Conservation (phyloP, 2,888 invertebrate genomes). For the Elmis aenea region DNA sequence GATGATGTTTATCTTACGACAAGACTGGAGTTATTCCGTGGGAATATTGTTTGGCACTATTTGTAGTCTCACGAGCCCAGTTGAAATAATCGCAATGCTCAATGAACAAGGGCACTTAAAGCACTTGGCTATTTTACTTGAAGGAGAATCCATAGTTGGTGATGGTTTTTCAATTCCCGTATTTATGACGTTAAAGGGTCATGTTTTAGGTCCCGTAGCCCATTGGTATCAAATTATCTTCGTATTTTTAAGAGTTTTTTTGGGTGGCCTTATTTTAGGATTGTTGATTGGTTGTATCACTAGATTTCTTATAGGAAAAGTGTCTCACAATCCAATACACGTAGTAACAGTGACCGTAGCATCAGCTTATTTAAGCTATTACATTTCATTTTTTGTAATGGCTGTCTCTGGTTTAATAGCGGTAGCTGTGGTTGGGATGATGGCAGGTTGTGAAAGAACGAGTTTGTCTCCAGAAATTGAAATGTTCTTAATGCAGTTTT, state of each 20-base stretch:
- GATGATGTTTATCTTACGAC: constrained; percentile 3
- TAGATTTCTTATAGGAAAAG: constrained; percentile 3
- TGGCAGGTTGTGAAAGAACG: constrained; percentile 10
- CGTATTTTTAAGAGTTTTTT: constrained; percentile 7
- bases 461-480: constrained; percentile 8
- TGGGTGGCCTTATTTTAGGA: constrained; percentile 8
- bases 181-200: constrained; percentile 3
- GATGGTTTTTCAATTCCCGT: constrained; percentile 8
- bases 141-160: constrained; percentile 13
- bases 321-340: constrained; percentile 6
- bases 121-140: constrained; percentile 9
- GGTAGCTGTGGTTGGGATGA: constrained; percentile 9
- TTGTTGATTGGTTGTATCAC: constrained; percentile 2
- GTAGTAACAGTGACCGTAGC: constrained; percentile 8
- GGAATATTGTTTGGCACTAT: constrained; percentile 8
- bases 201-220: constrained; percentile 1
- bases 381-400: constrained; percentile 3
- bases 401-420: constrained; percentile 8
- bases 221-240: constrained; percentile 3
- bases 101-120: constrained; percentile 11
- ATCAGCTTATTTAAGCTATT: constrained; percentile 7
- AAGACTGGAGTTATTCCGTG: constrained; percentile 2
- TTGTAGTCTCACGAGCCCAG: constrained; percentile 6
- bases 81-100: constrained; percentile 6
- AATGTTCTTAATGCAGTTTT: constrained; percentile 8